Evolutionary conservation across 1,140 invertebrate species (phyloP), one percentile per base, ranked within the genome.

Genomic region (Campodea augens): DNA sequence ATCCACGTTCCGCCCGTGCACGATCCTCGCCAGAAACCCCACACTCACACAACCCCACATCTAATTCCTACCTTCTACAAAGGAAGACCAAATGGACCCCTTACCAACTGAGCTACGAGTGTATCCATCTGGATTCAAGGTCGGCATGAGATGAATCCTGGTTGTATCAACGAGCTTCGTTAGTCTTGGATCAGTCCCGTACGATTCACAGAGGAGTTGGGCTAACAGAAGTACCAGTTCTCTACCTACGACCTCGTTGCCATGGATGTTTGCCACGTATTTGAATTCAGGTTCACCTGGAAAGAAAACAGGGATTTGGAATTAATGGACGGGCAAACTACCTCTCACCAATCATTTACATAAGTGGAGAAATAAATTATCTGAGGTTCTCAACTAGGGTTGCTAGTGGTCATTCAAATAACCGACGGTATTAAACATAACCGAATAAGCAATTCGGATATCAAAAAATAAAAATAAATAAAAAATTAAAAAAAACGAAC

Each of bases 81-180:
- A n/a, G n/a, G n/a, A n/a, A 32, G 27, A 10, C 7, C 7, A 7
- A 32, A 32, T 32, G 27, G 27, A 32, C 7, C 27, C 7, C 7
- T 32, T 7, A n/a, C 7, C 27, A 10, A n/a, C 27, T 32, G 27
- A 7, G 27, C 27, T 10, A 10, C 27, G 27, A 10, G 27, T 32
- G 27, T 92, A 97, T 5, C 93, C 93, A 66, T 98, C 95, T 0
- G 95, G 95, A 67, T 98, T 98, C 86, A 97, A 91, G 45, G 83
- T 83, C 4, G 91, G 90, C 70, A 98, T 67, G 3, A 98, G 67
- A 62, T 98, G 92, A 22, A 98, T 77, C 44, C 91, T 69, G 0
- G 86, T 84, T 5, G 64, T 75, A 56, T 91, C 71, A 2, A 97
- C 57, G 43, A 97, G 65, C 0, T 60, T 60, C 1, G 82, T 91